Evolutionary conservation across 2,888 invertebrate species (phyloP), one percentile per base, ranked within the genome.

Genomic region (Cerceris ruficornis): DNA sequence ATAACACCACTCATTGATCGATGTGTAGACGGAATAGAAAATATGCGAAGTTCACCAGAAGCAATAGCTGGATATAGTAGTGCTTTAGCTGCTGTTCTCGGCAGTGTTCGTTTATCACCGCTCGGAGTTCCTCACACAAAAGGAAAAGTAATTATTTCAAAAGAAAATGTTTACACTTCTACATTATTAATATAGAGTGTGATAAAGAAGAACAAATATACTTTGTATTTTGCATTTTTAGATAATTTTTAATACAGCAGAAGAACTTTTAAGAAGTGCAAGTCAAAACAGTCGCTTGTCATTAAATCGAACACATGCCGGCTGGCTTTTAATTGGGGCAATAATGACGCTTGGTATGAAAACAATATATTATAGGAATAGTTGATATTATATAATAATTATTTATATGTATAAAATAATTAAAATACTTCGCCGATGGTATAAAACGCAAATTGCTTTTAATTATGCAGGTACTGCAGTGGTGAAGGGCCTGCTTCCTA

Each of bases 251-350:
- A 98, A 98, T 91, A 97, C 98, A 7, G 99, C 99, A 0, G 99
- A 99, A 93, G 99, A 99, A 91, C 93, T 99, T 85, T 93, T 99
- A 60, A 94, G 99, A 80, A 98, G 98, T 78, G 99, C 99, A 0
- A 98, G 98, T 88, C 99, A 99, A 93, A 99, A 98, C 92, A 98
- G 98, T 92, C 94, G 99, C 65, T 94, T 99, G 70, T 98, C 99
- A 0, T 94, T 98, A 78, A 98, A 98, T 86, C 95, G 99, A 89
- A 98, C 99, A 0, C 98, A 98, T 91, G 98, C 99, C 49, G 99
- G 99, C 42, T 99, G 99, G 99, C 94, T 99, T 60, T 94, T 99
- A 55, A 97, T 99, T 86, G 98, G 98, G 49, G 97, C 99, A 69
- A 97, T 99, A 68, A 98, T 99, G 95, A 98, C 98, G 0, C 93